Percentiles rank a stretch among this genome's conserved stretches.
phyloP scores from a whole-genome alignment of 1,140 invertebrate genomes.

The Subanguina moxae region DNA sequence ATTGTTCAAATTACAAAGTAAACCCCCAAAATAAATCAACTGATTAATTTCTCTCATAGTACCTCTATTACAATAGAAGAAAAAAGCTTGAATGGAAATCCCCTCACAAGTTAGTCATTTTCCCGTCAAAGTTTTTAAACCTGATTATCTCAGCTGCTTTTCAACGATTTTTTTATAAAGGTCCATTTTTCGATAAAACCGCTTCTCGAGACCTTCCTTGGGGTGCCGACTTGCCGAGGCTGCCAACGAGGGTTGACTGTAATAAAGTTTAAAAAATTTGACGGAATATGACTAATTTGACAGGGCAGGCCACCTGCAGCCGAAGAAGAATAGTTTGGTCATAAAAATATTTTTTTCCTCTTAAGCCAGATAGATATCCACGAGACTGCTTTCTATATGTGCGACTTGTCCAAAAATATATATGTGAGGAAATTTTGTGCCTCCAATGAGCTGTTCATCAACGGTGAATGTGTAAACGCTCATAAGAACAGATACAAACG shows the following conservation, averaged over 20 bases:
- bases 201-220: too few species aligned
- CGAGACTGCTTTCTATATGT: conserved; percentile 50
- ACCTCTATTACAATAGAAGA: too few species aligned
- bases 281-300: too few species aligned
- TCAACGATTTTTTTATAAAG: too few species aligned
- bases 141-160: too few species aligned
- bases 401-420: conserved; percentile 39
- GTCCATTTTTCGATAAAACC: background rate
- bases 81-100: too few species aligned
- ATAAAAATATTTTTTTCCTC: background rate
- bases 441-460: conserved; percentile 50
- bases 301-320: too few species aligned
- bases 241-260: too few species aligned
- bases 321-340: too few species aligned
- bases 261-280: too few species aligned
- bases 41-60: too few species aligned
- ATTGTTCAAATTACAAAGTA: background rate
- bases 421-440: conserved; percentile 38
- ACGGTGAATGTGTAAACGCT: conserved; percentile 45
- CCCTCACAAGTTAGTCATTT: background rate
- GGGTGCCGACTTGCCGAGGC: too few species aligned
- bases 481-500: conserved; percentile 45
- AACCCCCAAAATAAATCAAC: background rate
- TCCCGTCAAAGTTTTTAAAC: background rate
- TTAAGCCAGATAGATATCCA: conserved; percentile 53